Evolutionary conservation across 2,113 vertebrate species (phyloP).

Genomic region (Neomonachus schauinslandi): DNA sequence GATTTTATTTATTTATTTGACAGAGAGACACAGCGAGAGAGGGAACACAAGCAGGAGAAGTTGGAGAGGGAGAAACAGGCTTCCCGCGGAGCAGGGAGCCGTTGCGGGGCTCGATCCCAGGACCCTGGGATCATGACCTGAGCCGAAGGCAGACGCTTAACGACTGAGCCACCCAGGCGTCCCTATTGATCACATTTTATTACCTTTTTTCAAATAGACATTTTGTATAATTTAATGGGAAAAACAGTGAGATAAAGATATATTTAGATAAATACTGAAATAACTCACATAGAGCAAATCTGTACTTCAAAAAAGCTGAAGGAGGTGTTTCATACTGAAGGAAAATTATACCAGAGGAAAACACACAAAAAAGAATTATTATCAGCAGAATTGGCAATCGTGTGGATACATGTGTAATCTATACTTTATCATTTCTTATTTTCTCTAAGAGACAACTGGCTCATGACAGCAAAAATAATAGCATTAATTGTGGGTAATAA

Average conservation of each 20-base stretch:
- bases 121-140: too few relatives aligned
- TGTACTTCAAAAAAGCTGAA: neutral
- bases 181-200: neutral
- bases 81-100: too few relatives aligned
- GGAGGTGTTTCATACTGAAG: neutral
- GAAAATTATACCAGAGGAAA: neutral
- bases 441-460: neutral
- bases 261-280: neutral
- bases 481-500: neutral
- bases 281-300: neutral
- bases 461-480: neutral
- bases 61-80: too few relatives aligned
- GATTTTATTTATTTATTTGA: too few relatives aligned
- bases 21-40: too few relatives aligned
- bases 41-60: too few relatives aligned
- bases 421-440: neutral
- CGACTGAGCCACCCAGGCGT: too few relatives aligned
- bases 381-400: neutral
- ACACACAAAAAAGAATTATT: neutral
- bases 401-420: neutral
- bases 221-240: neutral
- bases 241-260: neutral
- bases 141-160: too few relatives aligned
- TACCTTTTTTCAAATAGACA: neutral
- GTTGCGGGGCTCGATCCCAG: too few relatives aligned